Evolutionary conservation across 64 coral and sea anemone genomes (phyloP), one percentile per base, ranked within the genome.

Genomic region (Stichodactyla mertensii): DNA sequence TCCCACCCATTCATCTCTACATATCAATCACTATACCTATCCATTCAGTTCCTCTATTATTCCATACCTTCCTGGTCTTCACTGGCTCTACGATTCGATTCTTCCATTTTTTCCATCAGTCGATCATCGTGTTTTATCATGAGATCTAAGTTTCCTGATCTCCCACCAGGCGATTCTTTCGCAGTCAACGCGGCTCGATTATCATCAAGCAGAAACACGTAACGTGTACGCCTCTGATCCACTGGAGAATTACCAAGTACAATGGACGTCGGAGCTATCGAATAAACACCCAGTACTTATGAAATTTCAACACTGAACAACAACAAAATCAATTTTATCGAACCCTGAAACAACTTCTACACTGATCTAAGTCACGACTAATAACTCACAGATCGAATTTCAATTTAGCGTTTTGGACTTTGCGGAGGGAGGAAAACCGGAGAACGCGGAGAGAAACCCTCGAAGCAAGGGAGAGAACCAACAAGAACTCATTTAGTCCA

Each of bases 71-170:
- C 83, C 16, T 85, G 19, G 23, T 85, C 83, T 61, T 62, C 60
- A 85, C 61, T 64, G n/a, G n/a, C 54, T 85, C 51, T 64, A 18
- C 60, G 83, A 85, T 45, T 64, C 18, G 83, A 24, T 64, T 85
- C 57, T 55, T 85, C 83, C 83, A 85, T 85, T 51, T 85, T 85
- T 26, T 85, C 83, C 55, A 85, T 85, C 24, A 61, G 31, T 64
- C 83, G 55, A 26, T 85, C 60, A 27, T 85, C 83, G 27, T 85
- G 83, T 62, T 85, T 85, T 16, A 58, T 64, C 45, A 85, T 64
- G 7, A 85, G 56, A 28, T 85, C 83, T 23, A 85, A 85, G 83
- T 57, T 64, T 4, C 60, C 78, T 9, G 83, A 55, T 27, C 60
- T 57, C 60, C 55, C 55, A 45, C 8, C 23, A 6, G 83, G 55